phyloP scores from a whole-genome alignment of 2,888 invertebrate species.

The Tachina fera region DNA sequence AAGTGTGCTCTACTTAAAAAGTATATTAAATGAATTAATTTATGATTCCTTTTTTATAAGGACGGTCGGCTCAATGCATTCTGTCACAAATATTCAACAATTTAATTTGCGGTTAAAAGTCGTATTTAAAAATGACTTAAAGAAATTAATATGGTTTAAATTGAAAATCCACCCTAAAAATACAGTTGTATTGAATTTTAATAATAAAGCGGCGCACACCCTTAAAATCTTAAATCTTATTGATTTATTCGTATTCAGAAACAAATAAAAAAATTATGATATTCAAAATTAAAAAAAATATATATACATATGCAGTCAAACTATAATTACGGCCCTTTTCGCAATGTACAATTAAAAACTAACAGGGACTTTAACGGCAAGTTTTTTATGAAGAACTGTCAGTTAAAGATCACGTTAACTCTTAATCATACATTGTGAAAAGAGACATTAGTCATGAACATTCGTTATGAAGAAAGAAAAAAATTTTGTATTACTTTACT shows the following conservation, averaged over 20 bases:
- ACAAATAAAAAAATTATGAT: slow-evolving; percentile 8
- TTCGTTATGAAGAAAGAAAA: too few species aligned
- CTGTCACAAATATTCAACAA: slow-evolving; percentile 29
- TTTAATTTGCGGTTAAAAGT: slow-evolving; percentile 65
- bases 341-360: too few species aligned
- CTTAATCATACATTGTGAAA: too few species aligned
- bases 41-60: neutral
- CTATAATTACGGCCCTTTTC: too few species aligned
- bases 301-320: too few species aligned
- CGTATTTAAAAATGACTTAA: slow-evolving; percentile 31
- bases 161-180: slow-evolving; percentile 40
- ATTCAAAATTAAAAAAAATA: too few species aligned
- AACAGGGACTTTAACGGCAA: too few species aligned
- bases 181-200: slow-evolving; percentile 27
- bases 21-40: slow-evolving; percentile 1
- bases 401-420: too few species aligned
- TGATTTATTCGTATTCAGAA: slow-evolving; percentile 42
- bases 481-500: too few species aligned
- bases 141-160: slow-evolving; percentile 34
- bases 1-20: slow-evolving; percentile 22
- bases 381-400: too few species aligned
- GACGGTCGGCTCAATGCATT: neutral
- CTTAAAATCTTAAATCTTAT: slow-evolving; percentile 31
- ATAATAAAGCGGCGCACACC: slow-evolving; percentile 27
- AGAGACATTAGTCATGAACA: too few species aligned